Conservation (phyloP, 2,888 invertebrate species). For the Dione vanillae region DNA sequence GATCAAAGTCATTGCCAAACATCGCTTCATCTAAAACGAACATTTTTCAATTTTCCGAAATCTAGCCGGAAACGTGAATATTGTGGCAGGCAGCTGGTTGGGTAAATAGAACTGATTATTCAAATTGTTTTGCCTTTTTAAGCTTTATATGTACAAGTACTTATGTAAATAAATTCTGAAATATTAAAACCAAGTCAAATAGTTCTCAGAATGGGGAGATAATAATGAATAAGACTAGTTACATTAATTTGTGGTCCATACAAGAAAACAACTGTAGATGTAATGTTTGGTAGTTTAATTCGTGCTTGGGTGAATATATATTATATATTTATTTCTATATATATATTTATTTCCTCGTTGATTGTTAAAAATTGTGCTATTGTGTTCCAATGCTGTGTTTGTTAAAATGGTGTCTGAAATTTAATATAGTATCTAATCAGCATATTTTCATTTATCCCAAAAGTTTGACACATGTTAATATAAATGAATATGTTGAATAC, state of each 20-base stretch:
- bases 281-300: no score
- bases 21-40: constrained; percentile 59
- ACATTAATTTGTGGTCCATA: no score
- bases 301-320: no score
- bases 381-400: background rate
- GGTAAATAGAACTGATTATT: constrained; percentile 74
- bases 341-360: no score
- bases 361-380: no score
- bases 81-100: constrained; percentile 89
- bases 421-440: background rate
- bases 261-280: no score
- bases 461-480: background rate
- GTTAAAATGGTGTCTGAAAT: background rate
- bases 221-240: no score
- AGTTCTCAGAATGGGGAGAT: background rate
- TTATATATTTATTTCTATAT: no score
- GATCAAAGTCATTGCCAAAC: constrained; percentile 68
- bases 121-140: background rate
- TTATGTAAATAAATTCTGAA: background rate
- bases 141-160: background rate
- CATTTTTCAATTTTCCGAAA: constrained; percentile 70
- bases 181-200: background rate
- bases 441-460: background rate
- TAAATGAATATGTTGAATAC: background rate
- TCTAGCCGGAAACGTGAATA: constrained; percentile 86